These are phyloP conservation scores for Sepiola atlantica DNA, from an alignment of 2,888 invertebrate species.

Conservation along the genomic window DNA sequence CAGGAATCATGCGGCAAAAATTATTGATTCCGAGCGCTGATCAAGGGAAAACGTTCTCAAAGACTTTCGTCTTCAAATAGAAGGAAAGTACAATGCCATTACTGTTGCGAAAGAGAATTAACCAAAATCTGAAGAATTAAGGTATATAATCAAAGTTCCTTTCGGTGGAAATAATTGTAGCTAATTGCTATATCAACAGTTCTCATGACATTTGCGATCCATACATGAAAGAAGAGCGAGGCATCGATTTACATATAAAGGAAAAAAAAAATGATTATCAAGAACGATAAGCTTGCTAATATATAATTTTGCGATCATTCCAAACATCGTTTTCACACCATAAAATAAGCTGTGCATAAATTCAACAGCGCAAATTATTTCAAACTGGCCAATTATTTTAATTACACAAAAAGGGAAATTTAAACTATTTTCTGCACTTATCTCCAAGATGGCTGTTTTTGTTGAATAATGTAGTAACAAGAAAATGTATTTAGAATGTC, in stretches of 20 bases:
- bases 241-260: not conserved
- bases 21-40: not conserved
- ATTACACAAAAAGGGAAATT: not conserved
- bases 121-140: not conserved
- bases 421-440: conserved; percentile 4
- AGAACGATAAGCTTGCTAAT: not conserved
- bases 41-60: not conserved
- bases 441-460: not conserved
- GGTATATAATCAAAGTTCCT: not conserved
- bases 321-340: not conserved
- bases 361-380: not conserved
- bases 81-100: not conserved
- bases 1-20: not conserved
- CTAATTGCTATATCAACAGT: not conserved
- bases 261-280: not conserved
- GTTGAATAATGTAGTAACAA: not conserved
- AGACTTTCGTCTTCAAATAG: conserved; percentile 11
- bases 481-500: not conserved
- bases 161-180: not conserved
- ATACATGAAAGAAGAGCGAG: not conserved
- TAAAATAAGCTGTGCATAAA: not conserved
- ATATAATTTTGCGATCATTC: not conserved
- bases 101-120: not conserved
- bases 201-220: not conserved
- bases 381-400: conserved; percentile 3